Conservation (phyloP, 2,888 invertebrate genomes). For the Flabesymbios commensalis region DNA sequence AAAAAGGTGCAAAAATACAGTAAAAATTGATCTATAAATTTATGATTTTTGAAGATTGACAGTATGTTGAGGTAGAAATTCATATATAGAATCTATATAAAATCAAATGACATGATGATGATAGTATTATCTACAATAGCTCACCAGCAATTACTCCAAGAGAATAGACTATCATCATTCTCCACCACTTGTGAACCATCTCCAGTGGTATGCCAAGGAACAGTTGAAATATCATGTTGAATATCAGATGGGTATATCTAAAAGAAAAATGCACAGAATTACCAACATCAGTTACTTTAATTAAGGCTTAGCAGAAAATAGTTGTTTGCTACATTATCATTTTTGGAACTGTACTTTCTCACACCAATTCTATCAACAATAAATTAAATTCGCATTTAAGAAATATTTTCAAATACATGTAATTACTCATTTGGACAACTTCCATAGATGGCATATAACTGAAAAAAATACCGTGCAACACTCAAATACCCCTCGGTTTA, state of each 20-base stretch:
- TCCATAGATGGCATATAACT: no score
- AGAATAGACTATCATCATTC: slow-evolving; percentile 70
- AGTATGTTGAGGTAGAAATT: background rate
- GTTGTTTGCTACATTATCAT: no score
- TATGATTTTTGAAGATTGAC: background rate
- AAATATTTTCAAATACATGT: no score
- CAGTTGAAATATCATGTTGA: slow-evolving; percentile 89
- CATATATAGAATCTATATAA: background rate
- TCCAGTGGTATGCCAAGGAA: slow-evolving; percentile 92
- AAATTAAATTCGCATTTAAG: no score
- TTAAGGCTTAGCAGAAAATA: no score
- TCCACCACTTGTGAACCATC: slow-evolving; percentile 95
- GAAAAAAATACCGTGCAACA: no score
- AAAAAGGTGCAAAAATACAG: background rate
- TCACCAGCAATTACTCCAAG: slow-evolving; percentile 61
- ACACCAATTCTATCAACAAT: no score
- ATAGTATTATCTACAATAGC: background rate
- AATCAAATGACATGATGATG: background rate
- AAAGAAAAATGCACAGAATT: slow-evolving; percentile 38
- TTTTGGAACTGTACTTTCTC: no score
- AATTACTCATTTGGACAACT: no score
- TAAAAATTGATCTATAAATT: background rate
- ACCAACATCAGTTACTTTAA: background rate
- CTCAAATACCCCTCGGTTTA: no score
- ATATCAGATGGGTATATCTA: slow-evolving; percentile 83